A percentile compares a stretch with the other conserved stretches of the same genome.
Conservation (phyloP, 2,797 vertebrate species). For the Tinamus major region DNA sequence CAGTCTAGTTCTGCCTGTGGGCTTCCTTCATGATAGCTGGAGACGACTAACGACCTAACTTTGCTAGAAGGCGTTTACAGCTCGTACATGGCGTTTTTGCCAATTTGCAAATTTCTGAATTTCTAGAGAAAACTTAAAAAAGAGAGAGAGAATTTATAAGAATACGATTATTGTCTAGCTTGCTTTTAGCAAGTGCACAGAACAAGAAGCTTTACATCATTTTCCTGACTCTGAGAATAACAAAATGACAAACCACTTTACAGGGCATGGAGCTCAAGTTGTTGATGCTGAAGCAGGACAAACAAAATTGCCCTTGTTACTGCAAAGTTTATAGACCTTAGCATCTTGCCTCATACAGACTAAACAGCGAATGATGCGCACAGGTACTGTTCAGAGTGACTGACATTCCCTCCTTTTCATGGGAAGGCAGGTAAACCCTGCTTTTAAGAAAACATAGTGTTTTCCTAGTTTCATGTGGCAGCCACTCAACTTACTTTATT, state of each 20-base stretch:
- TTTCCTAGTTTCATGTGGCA: conserved; percentile 71
- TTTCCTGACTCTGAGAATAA: neutral
- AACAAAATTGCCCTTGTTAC: neutral
- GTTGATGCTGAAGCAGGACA: neutral
- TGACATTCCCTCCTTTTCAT: conserved; percentile 40
- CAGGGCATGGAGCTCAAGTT: neutral
- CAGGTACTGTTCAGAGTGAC: conserved; percentile 28
- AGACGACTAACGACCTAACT: neutral
- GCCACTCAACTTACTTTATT: conserved; percentile 61
- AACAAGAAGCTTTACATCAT: neutral
- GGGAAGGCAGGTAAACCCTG: conserved; percentile 50
- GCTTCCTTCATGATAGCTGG: neutral
- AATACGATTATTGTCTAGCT: neutral
- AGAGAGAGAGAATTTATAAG: neutral
- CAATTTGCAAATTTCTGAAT: neutral
- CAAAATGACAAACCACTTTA: neutral
- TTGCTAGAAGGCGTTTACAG: neutral
- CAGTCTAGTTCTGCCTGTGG: neutral
- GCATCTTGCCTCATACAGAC: neutral
- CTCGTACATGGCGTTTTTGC: neutral
- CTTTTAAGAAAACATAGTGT: conserved; percentile 66
- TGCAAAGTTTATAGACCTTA: conserved; percentile 14
- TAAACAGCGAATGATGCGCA: conserved; percentile 52
- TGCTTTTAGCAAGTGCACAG: neutral
- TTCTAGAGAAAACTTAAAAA: neutral